Percentiles rank a stretch among this genome's conserved stretches.
These are phyloP conservation scores for Malurus elegans DNA, from an alignment of 2,113 vertebrate species.

Conservation along the genomic window DNA sequence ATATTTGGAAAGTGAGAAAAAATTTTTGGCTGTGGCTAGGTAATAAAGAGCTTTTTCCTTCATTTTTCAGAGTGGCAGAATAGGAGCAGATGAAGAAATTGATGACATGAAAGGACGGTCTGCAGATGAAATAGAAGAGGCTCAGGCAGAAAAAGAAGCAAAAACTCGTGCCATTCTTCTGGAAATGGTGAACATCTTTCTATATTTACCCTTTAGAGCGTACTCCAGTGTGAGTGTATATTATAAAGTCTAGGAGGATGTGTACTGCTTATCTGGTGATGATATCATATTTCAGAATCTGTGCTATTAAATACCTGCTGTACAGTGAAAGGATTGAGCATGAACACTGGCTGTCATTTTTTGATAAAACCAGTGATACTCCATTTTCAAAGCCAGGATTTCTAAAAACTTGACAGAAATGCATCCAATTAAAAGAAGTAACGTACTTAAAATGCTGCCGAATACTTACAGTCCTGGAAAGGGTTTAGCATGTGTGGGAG, in stretches of 20 bases:
- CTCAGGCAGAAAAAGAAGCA: slow-evolving; percentile 91
- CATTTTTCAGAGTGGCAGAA: slow-evolving; percentile 88
- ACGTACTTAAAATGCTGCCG: neutral
- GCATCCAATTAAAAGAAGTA: neutral
- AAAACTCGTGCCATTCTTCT: slow-evolving; percentile 94
- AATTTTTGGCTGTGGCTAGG: neutral
- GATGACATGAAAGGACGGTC: slow-evolving; percentile 85
- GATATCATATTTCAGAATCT: neutral
- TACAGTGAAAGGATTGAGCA: neutral
- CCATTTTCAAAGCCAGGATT: neutral
- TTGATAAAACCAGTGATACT: fast-evolving
- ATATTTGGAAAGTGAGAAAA: neutral
- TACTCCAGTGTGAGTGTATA: neutral
- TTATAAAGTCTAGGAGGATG: neutral
- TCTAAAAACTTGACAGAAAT: neutral
- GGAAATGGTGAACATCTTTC: slow-evolving; percentile 86
- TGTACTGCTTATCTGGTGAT: neutral
- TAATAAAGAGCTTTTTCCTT: neutral
- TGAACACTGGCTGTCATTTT: neutral
- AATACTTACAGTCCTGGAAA: neutral
- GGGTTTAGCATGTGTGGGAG: neutral
- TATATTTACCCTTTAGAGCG: neutral
- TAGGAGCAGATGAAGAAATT: slow-evolving; percentile 95
- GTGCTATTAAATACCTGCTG: neutral
- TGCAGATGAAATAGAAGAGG: slow-evolving; percentile 88